Evolutionary conservation across 64 coral and sea anemone species (phyloP).

Genomic region (Trachythela sp.): DNA sequence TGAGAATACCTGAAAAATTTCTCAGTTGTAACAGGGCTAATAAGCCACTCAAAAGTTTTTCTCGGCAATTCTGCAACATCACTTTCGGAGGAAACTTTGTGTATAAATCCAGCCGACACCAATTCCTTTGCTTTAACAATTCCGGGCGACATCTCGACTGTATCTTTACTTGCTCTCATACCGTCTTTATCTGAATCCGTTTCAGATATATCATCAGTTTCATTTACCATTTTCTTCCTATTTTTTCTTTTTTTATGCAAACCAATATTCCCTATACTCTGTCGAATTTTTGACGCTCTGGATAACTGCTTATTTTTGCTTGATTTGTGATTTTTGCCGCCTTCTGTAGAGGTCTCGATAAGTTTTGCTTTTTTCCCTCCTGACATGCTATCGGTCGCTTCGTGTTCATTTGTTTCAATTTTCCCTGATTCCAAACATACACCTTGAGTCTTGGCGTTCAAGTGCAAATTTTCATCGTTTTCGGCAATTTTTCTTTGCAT

Average conservation of each 20-base stretch:
- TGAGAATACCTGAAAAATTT: slow-evolving; percentile 94
- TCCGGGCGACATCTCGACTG: background rate
- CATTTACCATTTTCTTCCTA: background rate
- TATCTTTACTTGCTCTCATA: background rate
- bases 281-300: background rate
- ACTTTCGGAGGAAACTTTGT: background rate
- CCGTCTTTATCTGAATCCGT: background rate
- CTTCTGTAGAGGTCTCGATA: background rate
- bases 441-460: background rate
- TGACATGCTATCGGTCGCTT: too few relatives aligned
- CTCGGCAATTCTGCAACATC: background rate
- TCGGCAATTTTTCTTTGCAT: background rate
- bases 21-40: slow-evolving; percentile 80
- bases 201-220: background rate
- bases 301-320: background rate
- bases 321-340: background rate
- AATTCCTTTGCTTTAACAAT: background rate
- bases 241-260: background rate
- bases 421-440: background rate
- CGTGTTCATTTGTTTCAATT: background rate
- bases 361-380: background rate
- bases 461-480: background rate
- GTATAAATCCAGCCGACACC: background rate
- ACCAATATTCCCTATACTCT: background rate
- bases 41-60: slow-evolving; percentile 67